phyloP scores from a whole-genome alignment of 2,797 vertebrate species.

The Malacoraja senta region DNA sequence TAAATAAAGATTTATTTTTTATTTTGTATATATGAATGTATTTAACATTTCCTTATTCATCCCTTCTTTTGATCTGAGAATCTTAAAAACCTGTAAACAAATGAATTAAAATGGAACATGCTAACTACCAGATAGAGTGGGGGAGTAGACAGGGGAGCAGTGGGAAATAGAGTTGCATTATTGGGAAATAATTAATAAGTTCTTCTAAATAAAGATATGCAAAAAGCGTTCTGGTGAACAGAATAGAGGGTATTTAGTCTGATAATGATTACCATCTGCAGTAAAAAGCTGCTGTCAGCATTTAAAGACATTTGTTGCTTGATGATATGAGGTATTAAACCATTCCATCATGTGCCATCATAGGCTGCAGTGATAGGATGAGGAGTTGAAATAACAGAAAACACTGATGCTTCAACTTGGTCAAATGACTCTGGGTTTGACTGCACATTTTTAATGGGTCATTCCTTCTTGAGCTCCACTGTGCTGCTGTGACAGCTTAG shows the following conservation, averaged over 20 bases:
- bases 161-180: not conserved
- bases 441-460: constrained; percentile 48
- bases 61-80: not conserved
- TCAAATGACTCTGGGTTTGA: constrained; percentile 45
- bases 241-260: not conserved
- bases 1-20: not conserved
- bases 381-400: constrained; percentile 36
- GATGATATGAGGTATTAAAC: constrained; percentile 35
- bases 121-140: not conserved
- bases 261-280: not conserved
- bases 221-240: not conserved
- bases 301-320: constrained; percentile 30
- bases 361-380: constrained; percentile 24
- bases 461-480: constrained; percentile 50
- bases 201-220: not conserved
- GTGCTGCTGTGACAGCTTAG: constrained; percentile 26
- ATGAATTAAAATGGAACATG: constrained; percentile 35
- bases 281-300: constrained; percentile 35
- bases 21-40: not conserved
- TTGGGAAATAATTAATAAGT: not conserved
- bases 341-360: constrained; percentile 33
- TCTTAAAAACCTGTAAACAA: constrained; percentile 22
- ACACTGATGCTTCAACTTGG: constrained; percentile 31
- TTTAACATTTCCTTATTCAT: constrained; percentile 29
- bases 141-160: not conserved